Percentiles rank a stretch among this genome's conserved stretches.
Conservation (phyloP, 2,797 vertebrate species). For the Brachymystax lenok region DNA sequence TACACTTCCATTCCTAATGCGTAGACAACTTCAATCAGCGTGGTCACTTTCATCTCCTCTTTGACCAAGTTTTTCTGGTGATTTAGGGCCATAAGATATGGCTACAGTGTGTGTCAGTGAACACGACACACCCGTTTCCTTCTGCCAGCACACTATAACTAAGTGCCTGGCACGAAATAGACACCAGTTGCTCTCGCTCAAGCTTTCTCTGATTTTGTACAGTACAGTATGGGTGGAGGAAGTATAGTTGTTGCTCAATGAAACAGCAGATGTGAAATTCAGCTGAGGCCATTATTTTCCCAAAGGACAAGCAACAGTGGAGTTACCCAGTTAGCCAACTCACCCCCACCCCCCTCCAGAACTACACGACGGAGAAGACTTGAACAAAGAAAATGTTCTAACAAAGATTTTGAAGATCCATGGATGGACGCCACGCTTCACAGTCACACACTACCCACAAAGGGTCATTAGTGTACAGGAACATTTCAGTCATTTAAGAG, state of each 20-base stretch:
- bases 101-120: conserved; percentile 5
- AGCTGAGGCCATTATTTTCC: background rate
- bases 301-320: background rate
- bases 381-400: background rate
- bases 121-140: background rate
- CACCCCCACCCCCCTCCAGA: background rate
- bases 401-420: background rate
- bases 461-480: background rate
- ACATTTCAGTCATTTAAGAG: background rate
- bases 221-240: background rate
- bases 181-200: background rate
- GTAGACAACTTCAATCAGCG: background rate
- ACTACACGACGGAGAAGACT: background rate
- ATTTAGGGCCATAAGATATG: background rate
- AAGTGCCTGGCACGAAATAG: background rate
- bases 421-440: background rate
- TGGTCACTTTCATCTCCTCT: background rate
- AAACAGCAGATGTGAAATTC: conserved; percentile 5
- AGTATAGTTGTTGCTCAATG: background rate
- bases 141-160: background rate
- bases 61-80: background rate
- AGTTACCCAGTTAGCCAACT: background rate
- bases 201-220: background rate
- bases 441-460: background rate
- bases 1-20: background rate